Evolutionary conservation across 2,888 invertebrate genomes (phyloP), one percentile per base, ranked within the genome.

Genomic region (Xylocampa areola): DNA sequence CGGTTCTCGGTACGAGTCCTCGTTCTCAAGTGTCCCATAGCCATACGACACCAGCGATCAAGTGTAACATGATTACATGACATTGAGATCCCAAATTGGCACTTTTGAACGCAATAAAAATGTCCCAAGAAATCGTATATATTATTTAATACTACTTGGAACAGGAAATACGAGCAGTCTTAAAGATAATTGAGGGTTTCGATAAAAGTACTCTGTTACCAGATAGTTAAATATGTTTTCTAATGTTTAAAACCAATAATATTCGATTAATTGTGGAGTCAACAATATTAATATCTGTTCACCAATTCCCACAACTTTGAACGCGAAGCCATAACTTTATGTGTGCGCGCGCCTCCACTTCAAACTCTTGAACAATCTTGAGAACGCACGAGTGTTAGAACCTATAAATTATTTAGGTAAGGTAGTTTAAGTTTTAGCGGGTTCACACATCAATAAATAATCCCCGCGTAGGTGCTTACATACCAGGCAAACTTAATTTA

Each of bases 321-420:
- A 60, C 68, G 36, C 53, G 70, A 73, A 77, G 68, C 68, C 66
- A 62, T 57, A 66, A 79, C 75, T 78, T 77, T 61, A 30, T 52
- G 44, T 64, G 64, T 53, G 50, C 66, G 70, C 66, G 70, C 68
- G 62, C 61, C 73, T 48, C 68, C 60, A 48, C 55, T 62, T 73
- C 73, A 76, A 81, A 81, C 80, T 84, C 81, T 77, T 71, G 68
- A 87, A 86, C 86, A 85, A 84, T 84, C 77, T 82, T 67, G 78
- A 72, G 77, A 80, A 80, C 79, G 77, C 74, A 74, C 72, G 68
- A 80, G 73, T 78, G 77, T 77, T 67, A 73, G 72, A 80, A 74
- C 83, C 84, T 79, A 85, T 88, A 86, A 87, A 86, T 88, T 87
- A 86, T 82, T 79, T 79, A 80, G 76, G 69, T 68, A 57, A 77